Base-by-base conservation (phyloP, 2,888 invertebrate species). In the Parascotia fuliginaria region DNA sequence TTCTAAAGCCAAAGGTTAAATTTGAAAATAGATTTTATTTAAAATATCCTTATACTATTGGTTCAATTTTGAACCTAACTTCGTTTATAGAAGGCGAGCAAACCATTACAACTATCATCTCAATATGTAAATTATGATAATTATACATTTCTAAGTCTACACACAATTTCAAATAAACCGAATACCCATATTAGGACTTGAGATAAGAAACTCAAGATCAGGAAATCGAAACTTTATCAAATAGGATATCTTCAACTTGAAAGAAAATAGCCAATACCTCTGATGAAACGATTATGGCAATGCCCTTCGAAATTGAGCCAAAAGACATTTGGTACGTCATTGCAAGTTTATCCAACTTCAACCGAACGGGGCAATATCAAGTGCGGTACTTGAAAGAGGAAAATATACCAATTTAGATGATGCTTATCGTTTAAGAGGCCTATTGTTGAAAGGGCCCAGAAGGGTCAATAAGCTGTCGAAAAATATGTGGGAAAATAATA, bases 261-360 rank as follows among this genome's bases (percentile, higher is more conserved):
- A 60, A 65, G 51, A 65, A 64, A 42, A 61, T 65, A 65, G 32
- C 31, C 37, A 49, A 57, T 68, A 68, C 39, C 40, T 65, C 42
- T 46, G 27, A 7, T n/a, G 33, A 33, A 68, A 65, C 50, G 52
- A 44, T 68, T 53, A 65, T 55, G 57, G 54, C 34, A 50, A 60
- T 55, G n/a, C 44, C 12, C 46, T 28, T 54, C n/a, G 31, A 31
- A 47, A 54, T 46, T 9, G 34, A 29, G 29, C 42, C 29, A 37
- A 45, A 37, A 27, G 45, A 46, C 42, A 49, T 42, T 49, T 22
- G 27, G 27, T 6, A 11, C 12, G 13, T 0, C 33, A 39, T 11
- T 11, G 9, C 4, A 19, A 49, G 22, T 28, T 33, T 43, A 43
- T 14, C 42, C 27, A 38, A 44, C 33, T 28, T 38, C 13, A 11